Conservation (phyloP, 2,888 invertebrate species). For the Beris chalybata region DNA sequence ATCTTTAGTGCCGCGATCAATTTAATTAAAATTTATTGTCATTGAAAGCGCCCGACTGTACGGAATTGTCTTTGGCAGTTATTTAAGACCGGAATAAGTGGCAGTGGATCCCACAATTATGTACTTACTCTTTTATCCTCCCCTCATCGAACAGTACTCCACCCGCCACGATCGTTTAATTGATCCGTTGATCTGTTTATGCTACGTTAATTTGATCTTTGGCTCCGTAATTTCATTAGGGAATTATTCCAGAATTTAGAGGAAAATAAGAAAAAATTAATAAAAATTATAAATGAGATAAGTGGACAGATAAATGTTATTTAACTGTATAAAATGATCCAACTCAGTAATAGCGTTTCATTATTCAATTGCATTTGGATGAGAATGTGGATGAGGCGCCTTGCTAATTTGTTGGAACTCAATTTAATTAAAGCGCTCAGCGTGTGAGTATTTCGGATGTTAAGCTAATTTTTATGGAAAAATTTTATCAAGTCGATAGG, state of each 20-base stretch:
- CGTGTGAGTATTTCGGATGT: too few relatives aligned
- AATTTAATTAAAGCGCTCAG: conserved; percentile 19
- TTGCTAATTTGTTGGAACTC: conserved; percentile 28
- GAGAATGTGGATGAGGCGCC: conserved; percentile 17
- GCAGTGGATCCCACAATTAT: conserved; percentile 7
- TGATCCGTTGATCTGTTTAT: conserved; percentile 30
- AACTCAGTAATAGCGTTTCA: conserved; percentile 20
- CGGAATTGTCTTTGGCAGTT: conserved; percentile 13
- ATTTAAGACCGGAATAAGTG: not conserved
- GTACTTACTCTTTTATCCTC: too few relatives aligned
- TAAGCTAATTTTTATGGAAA: too few relatives aligned
- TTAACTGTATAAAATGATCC: conserved; percentile 20
- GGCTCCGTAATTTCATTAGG: conserved; percentile 20
- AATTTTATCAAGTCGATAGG: too few relatives aligned
- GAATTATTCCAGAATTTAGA: conserved; percentile 18
- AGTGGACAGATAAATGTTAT: conserved; percentile 27
- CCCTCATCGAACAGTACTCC: not conserved
- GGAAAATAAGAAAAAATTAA: conserved; percentile 7
- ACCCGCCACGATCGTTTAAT: conserved; percentile 22
- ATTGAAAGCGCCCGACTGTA: conserved; percentile 11
- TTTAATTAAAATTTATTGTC: conserved; percentile 32
- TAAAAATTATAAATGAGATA: conserved; percentile 15
- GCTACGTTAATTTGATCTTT: conserved; percentile 28
- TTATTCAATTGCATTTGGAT: conserved; percentile 26
- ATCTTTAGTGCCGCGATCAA: conserved; percentile 29